Evolutionary conservation across 2,888 invertebrate species (phyloP), one percentile per base, ranked within the genome.

Genomic region (Oegoconia quadripuncta): DNA sequence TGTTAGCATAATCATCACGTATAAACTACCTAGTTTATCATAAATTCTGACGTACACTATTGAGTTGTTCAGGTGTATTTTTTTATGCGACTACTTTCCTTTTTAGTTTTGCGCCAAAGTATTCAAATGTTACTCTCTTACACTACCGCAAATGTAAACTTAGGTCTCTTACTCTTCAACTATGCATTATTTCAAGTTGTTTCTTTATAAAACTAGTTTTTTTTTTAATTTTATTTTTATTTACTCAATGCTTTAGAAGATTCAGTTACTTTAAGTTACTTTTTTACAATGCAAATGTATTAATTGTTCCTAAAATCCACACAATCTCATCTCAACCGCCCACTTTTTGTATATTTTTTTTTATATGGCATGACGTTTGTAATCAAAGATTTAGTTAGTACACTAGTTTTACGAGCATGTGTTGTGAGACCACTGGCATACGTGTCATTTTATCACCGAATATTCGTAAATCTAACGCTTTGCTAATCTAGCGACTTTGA

Each of bases 381-480:
- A 41, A 31, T 48, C 41, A 44, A 42, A 36, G 31, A 18, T 27
- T 44, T 52, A 45, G 40, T 37, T 45, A 43, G 39, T 48, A 39
- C 37, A 46, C 36, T 63, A 46, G 36, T 53, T 50, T 53, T 53
- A 52, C 48, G 51, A 53, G 51, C 55, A 61, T 56, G 54, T 64
- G 65, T 58, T 47, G 40, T 56, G 47, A 55, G 39, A 52, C 42
- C 48, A 40, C 47, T 41, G 46, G 42, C 42, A 65, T 60, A 59
- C 50, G 57, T 58, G 61, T 63, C 53, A 51, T 13, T 40, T 20
- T 18, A 11, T 30, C 9, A 17, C 17, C 17, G 29, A 17, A 30
- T 16, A 17, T 11, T 30, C 16, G n/a, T 16, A 11, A 12, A 11
- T 1, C n/a, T n/a, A n/a, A n/a, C n/a, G n/a, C n/a, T n/a, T n/a